Conservation (phyloP, 1,140 invertebrate genomes). For the Drosophila ercepeae region DNA sequence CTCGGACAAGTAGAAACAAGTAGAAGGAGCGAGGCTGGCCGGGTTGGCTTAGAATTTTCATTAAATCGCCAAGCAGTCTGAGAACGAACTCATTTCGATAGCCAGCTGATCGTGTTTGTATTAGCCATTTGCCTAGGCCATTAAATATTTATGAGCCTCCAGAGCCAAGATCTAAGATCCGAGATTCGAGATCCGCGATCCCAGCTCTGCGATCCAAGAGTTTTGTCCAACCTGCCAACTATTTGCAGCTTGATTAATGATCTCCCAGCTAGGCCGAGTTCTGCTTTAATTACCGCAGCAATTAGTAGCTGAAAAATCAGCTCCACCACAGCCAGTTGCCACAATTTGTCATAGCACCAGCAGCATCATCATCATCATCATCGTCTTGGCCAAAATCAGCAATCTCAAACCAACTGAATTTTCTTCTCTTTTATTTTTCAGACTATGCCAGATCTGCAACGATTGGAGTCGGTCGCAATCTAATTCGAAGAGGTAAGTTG, state of each 20-base stretch:
- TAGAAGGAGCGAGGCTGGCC: not conserved
- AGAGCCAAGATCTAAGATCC: constrained; percentile 6
- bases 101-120: constrained; percentile 26
- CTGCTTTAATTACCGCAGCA: constrained; percentile 75
- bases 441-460: constrained; percentile 56
- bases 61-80: constrained; percentile 47
- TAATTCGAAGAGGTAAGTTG: constrained; percentile 65
- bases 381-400: constrained; percentile 17
- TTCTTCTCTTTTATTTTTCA: constrained; percentile 18
- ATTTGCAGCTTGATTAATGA: constrained; percentile 73
- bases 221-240: constrained; percentile 51
- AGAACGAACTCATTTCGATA: constrained; percentile 27
- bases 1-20: not conserved
- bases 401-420: constrained; percentile 30
- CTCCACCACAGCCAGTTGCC: constrained; percentile 22
- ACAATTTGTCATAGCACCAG: constrained; percentile 64
- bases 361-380: constrained; percentile 29
- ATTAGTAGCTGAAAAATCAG: constrained; percentile 69
- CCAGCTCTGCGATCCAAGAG: constrained; percentile 13
- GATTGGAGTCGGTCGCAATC: constrained; percentile 12
- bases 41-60: constrained; percentile 21
- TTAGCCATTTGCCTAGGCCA: constrained; percentile 43
- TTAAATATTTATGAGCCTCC: constrained; percentile 55
- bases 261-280: constrained; percentile 47
- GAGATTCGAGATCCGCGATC: constrained; percentile 1